Base-by-base conservation (phyloP, 2,797 vertebrate genomes). In the Aphelocoma californica region DNA sequence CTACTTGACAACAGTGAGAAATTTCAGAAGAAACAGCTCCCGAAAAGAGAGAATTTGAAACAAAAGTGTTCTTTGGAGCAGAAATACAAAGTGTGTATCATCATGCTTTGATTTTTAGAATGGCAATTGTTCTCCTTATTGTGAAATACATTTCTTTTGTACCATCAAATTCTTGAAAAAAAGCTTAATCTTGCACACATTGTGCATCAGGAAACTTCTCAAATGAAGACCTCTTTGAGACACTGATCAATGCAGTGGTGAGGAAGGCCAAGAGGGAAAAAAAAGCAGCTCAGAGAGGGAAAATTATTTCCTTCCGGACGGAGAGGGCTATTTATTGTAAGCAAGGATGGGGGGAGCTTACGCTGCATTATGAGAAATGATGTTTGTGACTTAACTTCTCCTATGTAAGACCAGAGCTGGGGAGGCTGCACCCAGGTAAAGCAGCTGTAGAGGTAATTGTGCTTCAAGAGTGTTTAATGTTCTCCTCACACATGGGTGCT, bases 11-110 rank as follows among this genome's bases (percentile, higher is more conserved):
- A 56, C 74, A 86, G 58, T 0, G 4, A 86, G 70, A 78, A 81
- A 91, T 69, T 96, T 88, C 86, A 82, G 86, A 85, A 78, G 66
- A 6, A 44, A 50, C 74, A 95, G 86, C 75, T 93, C 77, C 80
- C 77, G 67, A 91, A 90, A 95, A 92, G 70, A 86, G 66, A 36
- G 73, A 90, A 79, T 88, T 84, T 81, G 62, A 94, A 88, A 90
- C 36, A 90, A 71, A 92, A 88, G 11, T 24, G 15, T 82, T 65
- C 54, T 90, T 78, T 86, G 83, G 90, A 96, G 70, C 0, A 2
- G 26, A 93, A 87, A 61, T 61, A 84, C 70, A 83, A 93, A 87
- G 88, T 67, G 45, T 18, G 50, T 79, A 84, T 84, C 74, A 50
- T 57, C 40, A 7, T 3, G 14, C 88, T 92, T 88, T 94, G 83